These are phyloP conservation scores for Coremacera marginata DNA, from an alignment of 2,888 invertebrate species.

Conservation along the genomic window DNA sequence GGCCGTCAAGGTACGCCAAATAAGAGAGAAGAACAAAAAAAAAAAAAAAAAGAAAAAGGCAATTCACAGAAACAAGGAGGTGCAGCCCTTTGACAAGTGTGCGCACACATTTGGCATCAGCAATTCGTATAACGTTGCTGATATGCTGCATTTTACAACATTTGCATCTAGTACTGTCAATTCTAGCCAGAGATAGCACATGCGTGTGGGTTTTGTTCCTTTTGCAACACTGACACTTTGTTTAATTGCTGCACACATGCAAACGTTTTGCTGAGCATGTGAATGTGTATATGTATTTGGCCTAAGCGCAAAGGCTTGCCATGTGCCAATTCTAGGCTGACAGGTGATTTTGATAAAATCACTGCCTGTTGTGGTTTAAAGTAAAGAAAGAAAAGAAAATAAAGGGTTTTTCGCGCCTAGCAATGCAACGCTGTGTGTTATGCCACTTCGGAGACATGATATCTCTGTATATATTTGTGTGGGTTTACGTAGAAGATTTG, in stretches of 20 bases:
- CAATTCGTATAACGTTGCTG: not conserved
- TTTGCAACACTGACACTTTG: slow-evolving; percentile 10
- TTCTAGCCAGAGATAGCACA: not conserved
- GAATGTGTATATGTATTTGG: not conserved
- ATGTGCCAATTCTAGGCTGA: slow-evolving; percentile 20
- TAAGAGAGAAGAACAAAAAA: not conserved
- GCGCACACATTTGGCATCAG: not conserved
- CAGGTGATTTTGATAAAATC: slow-evolving; percentile 38
- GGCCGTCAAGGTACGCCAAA: not conserved
- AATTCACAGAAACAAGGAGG: not conserved
- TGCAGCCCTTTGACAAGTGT: slow-evolving; percentile 1
- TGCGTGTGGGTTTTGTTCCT: not conserved
- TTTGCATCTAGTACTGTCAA: slow-evolving; percentile 18
- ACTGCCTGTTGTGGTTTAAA: not conserved
- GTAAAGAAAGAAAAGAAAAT: too few species aligned
- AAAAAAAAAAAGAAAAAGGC: not conserved
- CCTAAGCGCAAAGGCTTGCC: slow-evolving; percentile 29
- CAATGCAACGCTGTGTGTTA: not conserved
- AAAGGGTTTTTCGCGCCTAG: too few species aligned
- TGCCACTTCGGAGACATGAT: not conserved
- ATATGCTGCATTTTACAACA: not conserved
- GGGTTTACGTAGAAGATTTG: not conserved
- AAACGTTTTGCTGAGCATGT: not conserved
- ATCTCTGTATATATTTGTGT: not conserved
- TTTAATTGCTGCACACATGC: slow-evolving; percentile 23